These are phyloP conservation scores for Auanema sp. DNA, from an alignment of 2,888 invertebrate species.

Conservation along the genomic window DNA sequence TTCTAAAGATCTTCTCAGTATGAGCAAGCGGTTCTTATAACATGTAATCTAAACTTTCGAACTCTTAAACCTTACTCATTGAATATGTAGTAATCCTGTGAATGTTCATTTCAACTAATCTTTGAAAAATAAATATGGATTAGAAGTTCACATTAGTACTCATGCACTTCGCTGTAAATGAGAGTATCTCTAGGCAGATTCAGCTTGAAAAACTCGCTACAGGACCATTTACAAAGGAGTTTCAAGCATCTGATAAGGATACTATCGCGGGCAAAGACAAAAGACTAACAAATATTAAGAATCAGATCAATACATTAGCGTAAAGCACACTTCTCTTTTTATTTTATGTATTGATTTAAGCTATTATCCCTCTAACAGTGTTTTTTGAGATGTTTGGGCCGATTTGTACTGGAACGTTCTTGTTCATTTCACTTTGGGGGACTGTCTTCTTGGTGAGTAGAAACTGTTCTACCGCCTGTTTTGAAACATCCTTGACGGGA, in stretches of 20 bases:
- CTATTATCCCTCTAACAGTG: background rate
- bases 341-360: background rate
- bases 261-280: slow-evolving; percentile 21
- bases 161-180: too few species aligned
- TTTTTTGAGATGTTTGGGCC: slow-evolving; percentile 37
- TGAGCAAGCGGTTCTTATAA: background rate
- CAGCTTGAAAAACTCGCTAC: slow-evolving; percentile 1
- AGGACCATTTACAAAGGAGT: slow-evolving; percentile 14
- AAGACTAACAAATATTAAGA: slow-evolving; percentile 14
- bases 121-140: too few species aligned
- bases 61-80: too few species aligned
- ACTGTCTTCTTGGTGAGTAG: slow-evolving; percentile 49
- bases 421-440: slow-evolving; percentile 52
- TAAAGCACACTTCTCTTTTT: background rate
- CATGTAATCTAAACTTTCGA: too few species aligned
- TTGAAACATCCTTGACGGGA: background rate
- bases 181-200: too few species aligned
- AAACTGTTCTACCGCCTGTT: background rate
- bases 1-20: slow-evolving; percentile 27
- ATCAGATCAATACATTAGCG: too few species aligned
- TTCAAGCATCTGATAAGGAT: slow-evolving; percentile 13
- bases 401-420: slow-evolving; percentile 42
- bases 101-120: too few species aligned
- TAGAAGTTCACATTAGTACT: too few species aligned
- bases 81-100: too few species aligned